phyloP scores from a whole-genome alignment of 2,113 vertebrate species.

The Sapajus apella region DNA sequence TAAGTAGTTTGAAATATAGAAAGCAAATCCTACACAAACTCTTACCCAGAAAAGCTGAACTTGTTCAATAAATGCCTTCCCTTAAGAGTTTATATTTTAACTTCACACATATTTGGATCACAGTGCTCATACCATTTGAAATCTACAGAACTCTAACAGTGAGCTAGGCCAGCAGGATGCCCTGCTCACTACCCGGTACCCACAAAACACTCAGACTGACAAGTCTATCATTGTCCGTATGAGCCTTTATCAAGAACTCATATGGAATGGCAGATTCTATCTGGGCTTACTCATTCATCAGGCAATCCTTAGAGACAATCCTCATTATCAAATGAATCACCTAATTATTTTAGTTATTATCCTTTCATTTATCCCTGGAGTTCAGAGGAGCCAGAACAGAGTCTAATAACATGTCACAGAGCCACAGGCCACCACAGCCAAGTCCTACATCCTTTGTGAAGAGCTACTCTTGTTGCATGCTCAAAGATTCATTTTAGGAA shows the following conservation, averaged over 20 bases:
- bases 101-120: background rate
- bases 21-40: background rate
- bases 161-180: accelerated
- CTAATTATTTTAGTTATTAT: background rate
- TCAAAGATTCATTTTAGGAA: constrained; percentile 8
- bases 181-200: background rate
- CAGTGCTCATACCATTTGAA: background rate
- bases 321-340: background rate
- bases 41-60: background rate
- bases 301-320: background rate
- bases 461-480: background rate
- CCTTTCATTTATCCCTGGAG: background rate
- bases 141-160: background rate
- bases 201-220: too few species aligned
- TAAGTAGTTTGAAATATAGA: background rate
- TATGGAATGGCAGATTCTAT: background rate
- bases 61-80: background rate
- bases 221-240: background rate
- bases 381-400: background rate
- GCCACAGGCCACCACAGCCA: background rate
- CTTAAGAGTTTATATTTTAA: background rate
- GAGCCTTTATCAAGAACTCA: background rate
- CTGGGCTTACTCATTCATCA: background rate
- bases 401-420: background rate
- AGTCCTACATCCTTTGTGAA: background rate